Evolutionary conservation across 1,140 invertebrate species (phyloP), one percentile per base, ranked within the genome.

Genomic region (Nixonia krombeini): DNA sequence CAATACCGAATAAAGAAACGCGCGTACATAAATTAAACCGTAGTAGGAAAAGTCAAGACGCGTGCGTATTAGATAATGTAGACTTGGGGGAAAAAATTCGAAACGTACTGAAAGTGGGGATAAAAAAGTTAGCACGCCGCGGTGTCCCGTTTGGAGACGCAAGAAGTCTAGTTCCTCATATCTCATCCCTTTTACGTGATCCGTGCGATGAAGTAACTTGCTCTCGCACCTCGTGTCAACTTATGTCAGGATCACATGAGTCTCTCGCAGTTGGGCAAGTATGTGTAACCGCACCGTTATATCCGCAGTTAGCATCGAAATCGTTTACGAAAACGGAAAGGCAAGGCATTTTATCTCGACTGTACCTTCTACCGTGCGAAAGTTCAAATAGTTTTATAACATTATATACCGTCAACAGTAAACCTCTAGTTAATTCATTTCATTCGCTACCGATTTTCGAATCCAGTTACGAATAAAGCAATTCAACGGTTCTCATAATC

Each of bases 111-210:
- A 72, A 58, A 72, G 18, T 40, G 4, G 6, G 16, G 21, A 42
- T 42, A 41, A 13, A 64, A 35, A 55, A 51, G 33, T 42, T 15
- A 49, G 31, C 29, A 37, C 12, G 35, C 15, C 12, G 45, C 58
- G 67, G 46, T 52, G 64, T 59, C 55, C 44, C 53, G 63, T 55
- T 72, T 77, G 70, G 40, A 56, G 52, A 16, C 35, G 35, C 35
- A 16, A 2, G 28, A 53, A 67, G 76, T 69, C 73, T 41, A 80
- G 78, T 80, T 80, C 80, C 80, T 81, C 78, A 80, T 80, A 80
- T 75, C 74, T 79, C 74, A 57, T 59, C 57, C 77, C 80, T 78
- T 81, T 81, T 80, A 73, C 75, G 74, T 40, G 41, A 62, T 31
- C 57, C 49, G 65, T 58, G 13, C 61, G 56, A 66, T 79, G 76